Conservation (phyloP, 2,888 invertebrate genomes). For the Drosophila algonquin region DNA sequence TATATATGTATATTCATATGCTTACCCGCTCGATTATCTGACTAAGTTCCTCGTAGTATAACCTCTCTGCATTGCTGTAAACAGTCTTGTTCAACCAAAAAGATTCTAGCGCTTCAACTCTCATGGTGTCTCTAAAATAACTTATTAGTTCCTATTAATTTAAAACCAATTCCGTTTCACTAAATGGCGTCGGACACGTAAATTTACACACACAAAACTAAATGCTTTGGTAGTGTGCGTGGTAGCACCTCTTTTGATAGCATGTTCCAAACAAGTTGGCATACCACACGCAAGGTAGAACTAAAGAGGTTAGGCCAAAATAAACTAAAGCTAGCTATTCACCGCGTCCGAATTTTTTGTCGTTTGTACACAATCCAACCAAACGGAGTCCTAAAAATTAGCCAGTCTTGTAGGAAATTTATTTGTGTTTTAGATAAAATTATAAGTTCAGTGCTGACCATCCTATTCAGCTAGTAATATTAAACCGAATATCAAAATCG, state of each 20-base stretch:
- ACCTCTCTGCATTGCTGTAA: slow-evolving; percentile 49
- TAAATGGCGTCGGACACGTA: slow-evolving; percentile 3
- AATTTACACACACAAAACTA: background rate
- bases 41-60: slow-evolving; percentile 41
- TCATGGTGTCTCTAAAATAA: slow-evolving; percentile 36
- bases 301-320: background rate
- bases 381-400: no score
- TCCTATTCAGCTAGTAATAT: no score
- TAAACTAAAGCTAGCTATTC: no score
- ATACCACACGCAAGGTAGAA: background rate
- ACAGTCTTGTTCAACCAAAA: slow-evolving; percentile 54
- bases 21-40: background rate
- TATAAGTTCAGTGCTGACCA: no score
- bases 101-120: slow-evolving; percentile 40
- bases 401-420: no score
- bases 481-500: no score
- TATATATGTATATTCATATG: no score
- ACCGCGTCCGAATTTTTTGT: no score
- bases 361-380: no score
- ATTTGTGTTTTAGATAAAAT: no score
- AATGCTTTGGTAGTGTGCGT: background rate
- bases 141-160: background rate
- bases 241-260: background rate
- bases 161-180: background rate
- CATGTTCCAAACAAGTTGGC: background rate